Conservation (phyloP, 2,113 vertebrate species). For the Mus spicilegus region DNA sequence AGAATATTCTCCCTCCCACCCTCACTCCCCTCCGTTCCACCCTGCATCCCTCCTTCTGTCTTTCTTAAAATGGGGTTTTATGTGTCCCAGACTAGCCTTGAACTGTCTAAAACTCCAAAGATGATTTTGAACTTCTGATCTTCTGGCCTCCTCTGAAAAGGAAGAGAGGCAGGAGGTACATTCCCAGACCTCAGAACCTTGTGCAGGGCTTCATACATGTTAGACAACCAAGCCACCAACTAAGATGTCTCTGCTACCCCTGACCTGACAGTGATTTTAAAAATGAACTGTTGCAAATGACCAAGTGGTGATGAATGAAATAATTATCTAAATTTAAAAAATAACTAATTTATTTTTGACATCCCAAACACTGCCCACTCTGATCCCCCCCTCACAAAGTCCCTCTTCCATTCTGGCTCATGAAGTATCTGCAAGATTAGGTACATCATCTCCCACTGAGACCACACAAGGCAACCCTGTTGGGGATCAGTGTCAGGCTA, state of each 20-base stretch:
- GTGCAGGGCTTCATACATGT: neutral
- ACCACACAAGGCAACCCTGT: no score
- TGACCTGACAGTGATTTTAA: neutral
- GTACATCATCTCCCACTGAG: no score
- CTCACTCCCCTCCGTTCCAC: neutral
- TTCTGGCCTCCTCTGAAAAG: neutral
- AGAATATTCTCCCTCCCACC: neutral
- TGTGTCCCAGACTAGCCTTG: neutral
- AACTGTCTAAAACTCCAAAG: neutral
- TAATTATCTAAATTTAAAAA: neutral
- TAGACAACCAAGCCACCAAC: neutral
- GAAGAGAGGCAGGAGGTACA: neutral
- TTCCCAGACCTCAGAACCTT: neutral
- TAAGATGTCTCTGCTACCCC: neutral
- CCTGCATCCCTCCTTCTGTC: neutral
- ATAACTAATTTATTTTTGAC: no score
- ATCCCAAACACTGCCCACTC: no score
- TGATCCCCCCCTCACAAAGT: no score
- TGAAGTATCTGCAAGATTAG: no score
- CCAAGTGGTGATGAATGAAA: neutral
- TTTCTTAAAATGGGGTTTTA: neutral
- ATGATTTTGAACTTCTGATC: neutral
- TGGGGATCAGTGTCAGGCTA: no score
- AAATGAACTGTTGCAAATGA: slow-evolving; percentile 42
- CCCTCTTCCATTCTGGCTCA: no score